Evolutionary conservation across 2,888 invertebrate species (phyloP).

Genomic region (Tetranychus truncatus): DNA sequence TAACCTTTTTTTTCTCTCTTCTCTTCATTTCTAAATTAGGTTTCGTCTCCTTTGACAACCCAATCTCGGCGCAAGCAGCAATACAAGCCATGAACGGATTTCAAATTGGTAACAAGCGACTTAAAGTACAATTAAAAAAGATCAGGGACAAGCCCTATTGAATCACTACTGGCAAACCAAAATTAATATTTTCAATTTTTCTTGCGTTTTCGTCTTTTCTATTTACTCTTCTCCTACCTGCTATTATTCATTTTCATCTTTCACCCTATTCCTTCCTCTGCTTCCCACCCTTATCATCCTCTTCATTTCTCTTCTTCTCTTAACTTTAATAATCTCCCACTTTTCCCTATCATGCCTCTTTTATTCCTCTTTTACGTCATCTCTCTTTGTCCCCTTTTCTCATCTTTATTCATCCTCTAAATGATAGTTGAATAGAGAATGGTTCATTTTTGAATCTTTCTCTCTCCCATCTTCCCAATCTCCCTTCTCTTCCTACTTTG

Average conservation of each 20-base stretch:
- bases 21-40: conserved; percentile 35
- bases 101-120: conserved; percentile 88
- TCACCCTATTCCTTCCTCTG: background rate
- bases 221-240: background rate
- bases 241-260: background rate
- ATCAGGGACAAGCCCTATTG: conserved; percentile 85
- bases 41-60: conserved; percentile 91
- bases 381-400: background rate
- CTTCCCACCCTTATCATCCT: background rate
- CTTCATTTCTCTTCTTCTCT: background rate
- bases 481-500: background rate
- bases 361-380: background rate
- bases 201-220: background rate
- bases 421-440: too few species aligned
- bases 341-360: background rate
- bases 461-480: background rate
- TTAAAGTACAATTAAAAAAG: conserved; percentile 91
- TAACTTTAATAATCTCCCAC: background rate
- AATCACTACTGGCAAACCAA: conserved; percentile 20
- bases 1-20: background rate
- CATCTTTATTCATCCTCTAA: background rate
- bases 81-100: conserved; percentile 96
- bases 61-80: conserved; percentile 75
- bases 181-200: background rate
- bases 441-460: background rate